Base-by-base conservation (phyloP, 2,797 vertebrate species). In the Coccyzus lansbergi region DNA sequence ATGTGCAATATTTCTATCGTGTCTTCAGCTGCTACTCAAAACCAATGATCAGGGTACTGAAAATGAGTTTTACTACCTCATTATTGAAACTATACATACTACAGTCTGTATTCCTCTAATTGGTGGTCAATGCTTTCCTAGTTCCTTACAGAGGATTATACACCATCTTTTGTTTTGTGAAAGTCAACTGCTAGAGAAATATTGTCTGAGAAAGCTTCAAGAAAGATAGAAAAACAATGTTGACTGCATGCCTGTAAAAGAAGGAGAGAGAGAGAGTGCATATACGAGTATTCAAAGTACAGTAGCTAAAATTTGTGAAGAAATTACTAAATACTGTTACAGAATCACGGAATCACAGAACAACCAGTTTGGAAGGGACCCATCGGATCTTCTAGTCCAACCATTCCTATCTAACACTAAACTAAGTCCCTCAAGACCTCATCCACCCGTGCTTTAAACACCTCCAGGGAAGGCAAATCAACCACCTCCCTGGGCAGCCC, bases 21-120 rank as follows among this genome's bases (percentile, higher is more conserved):
- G 18, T 85, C 85, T 95, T 94, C 65, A 86, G 26, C 72, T 92
- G 28, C 85, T 95, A 18, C n/a, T 86, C 90, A 92, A 83, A 92
- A 83, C 94, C 72, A 64, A 70, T 91, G 22, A 71, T 91, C 86
- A 94, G 94, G 82, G 72, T 92, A 51, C 48, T 88, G 83, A 83
- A 90, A 96, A 93, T 59, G 72, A 65, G 71, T 91, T 97, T 96
- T 91, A 94, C 29, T 52, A 65, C 74, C 79, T 88, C 36, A 68
- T 85, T 65, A 83, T 12, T 93, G 93, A 91, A 95, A 86, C 65
- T 92, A 19, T 72, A 44, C 69, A 53, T 81, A 87, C 80, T 86
- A 15, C 46, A 91, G 71, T 90, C 90, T 85, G 15, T 78, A 90
- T 92, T 96, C 51, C 76, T 95, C 67, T 97, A 92, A 95, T 94